phyloP scores from a whole-genome alignment of 2,797 vertebrate species.

The Crocodylus rhombifer region DNA sequence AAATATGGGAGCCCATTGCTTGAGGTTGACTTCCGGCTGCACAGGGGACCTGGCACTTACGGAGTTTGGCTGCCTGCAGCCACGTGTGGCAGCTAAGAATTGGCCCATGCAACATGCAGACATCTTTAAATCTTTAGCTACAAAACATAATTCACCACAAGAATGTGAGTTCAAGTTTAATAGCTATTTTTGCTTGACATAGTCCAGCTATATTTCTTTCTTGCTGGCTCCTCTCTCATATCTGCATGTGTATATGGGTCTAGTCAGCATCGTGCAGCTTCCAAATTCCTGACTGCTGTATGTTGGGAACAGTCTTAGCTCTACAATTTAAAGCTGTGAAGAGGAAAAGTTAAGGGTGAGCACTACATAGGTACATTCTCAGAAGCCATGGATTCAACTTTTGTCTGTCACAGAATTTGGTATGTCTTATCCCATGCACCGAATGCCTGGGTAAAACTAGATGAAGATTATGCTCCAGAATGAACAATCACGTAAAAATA shows the following conservation, averaged over 20 bases:
- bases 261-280: not conserved
- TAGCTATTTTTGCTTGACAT: not conserved
- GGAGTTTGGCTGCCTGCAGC: rapidly evolving
- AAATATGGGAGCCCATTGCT: not conserved
- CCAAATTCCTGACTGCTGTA: not conserved
- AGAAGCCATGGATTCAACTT: too few relatives aligned
- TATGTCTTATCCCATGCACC: too few relatives aligned
- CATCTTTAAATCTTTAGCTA: not conserved
- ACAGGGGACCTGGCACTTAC: rapidly evolving
- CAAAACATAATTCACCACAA: not conserved
- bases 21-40: not conserved
- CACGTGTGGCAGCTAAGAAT: rapidly evolving
- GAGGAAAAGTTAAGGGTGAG: not conserved
- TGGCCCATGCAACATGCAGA: not conserved
- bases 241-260: rapidly evolving
- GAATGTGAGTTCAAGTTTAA: rapidly evolving
- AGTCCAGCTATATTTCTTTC: not conserved
- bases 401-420: too few relatives aligned
- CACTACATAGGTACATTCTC: too few relatives aligned
- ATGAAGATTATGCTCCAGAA: too few relatives aligned
- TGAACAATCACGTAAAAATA: too few relatives aligned
- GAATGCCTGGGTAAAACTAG: too few relatives aligned
- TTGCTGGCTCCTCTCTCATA: not conserved
- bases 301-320: not conserved
- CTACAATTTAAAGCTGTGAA: not conserved